A percentile compares a stretch with the other conserved stretches of the same genome.
These are phyloP conservation scores for Drosophila paramelanica DNA, from an alignment of 2,888 invertebrate genomes.

Conservation along the genomic window DNA sequence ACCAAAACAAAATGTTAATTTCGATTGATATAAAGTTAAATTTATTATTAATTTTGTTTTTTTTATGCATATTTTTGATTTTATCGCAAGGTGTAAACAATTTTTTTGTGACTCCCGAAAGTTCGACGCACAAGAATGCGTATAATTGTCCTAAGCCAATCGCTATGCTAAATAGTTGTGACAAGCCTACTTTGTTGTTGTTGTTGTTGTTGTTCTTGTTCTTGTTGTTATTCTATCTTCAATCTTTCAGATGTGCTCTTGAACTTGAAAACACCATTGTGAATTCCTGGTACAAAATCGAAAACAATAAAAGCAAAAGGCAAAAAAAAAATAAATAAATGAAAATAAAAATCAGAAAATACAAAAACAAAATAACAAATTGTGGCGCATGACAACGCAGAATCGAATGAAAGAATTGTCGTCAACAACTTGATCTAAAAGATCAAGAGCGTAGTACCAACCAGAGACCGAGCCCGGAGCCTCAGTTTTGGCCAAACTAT, in stretches of 20 bases:
- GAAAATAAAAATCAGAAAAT: conserved; percentile 11
- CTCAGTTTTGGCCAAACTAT: not conserved
- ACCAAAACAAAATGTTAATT: conserved; percentile 12
- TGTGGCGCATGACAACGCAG: conserved; percentile 49
- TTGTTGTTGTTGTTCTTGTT: conserved; percentile 6
- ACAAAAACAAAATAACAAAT: conserved; percentile 19
- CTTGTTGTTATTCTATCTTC: conserved; percentile 9
- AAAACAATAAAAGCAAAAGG: conserved; percentile 35
- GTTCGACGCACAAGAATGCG: conserved; percentile 56
- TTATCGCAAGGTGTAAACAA: conserved; percentile 48
- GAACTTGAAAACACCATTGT: conserved; percentile 66
- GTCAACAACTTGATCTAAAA: conserved; percentile 3
- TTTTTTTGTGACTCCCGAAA: conserved; percentile 46
- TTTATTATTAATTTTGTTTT: not conserved
- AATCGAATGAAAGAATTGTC: conserved; percentile 27
- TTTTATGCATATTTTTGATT: conserved; percentile 14
- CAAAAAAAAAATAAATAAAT: conserved; percentile 11
- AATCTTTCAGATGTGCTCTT: conserved; percentile 55
- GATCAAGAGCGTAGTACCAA: conserved; percentile 2
- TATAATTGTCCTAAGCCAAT: conserved; percentile 38
- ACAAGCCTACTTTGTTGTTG: conserved; percentile 24
- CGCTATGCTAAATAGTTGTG: conserved; percentile 53
- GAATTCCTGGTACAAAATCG: conserved; percentile 62
- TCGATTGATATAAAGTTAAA: not conserved
- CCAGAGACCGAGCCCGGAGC: not conserved